Percentiles rank a stretch among this genome's conserved stretches.
These are phyloP conservation scores for Pelecanus crispus DNA, from an alignment of 2,113 vertebrate species.

Conservation along the genomic window DNA sequence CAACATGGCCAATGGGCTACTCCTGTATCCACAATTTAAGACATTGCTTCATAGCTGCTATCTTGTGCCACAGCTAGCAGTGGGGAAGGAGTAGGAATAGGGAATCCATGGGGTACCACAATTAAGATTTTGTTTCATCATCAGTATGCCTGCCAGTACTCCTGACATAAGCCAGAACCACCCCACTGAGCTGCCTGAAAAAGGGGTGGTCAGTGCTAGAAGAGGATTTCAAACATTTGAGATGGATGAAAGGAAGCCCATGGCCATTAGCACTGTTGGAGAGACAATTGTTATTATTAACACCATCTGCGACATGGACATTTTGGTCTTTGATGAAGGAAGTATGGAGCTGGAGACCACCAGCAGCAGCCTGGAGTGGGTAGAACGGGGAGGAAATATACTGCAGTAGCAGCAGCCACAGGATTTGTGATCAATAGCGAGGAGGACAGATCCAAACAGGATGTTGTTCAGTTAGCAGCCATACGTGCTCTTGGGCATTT, in stretches of 20 bases:
- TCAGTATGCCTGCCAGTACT: not conserved
- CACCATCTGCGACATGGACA: slow-evolving; percentile 39
- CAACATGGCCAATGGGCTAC: not conserved
- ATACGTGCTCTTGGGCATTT: not conserved
- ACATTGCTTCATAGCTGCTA: not conserved
- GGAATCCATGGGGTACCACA: not conserved
- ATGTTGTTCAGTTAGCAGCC: not conserved
- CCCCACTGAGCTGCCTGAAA: not conserved
- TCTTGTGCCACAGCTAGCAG: not conserved
- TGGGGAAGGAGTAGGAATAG: not conserved
- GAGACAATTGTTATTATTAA: slow-evolving; percentile 47
- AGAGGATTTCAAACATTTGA: slow-evolving; percentile 19
- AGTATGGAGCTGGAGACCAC: slow-evolving; percentile 32
- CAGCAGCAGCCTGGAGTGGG: slow-evolving; percentile 36
- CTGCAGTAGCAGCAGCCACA: slow-evolving; percentile 31
- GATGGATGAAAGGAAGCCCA: slow-evolving; percentile 46
- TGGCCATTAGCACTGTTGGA: slow-evolving; percentile 47
- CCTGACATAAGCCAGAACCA: not conserved
- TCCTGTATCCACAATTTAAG: not conserved
- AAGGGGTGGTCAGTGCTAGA: not conserved
- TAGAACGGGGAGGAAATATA: not conserved
- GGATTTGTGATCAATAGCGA: not conserved
- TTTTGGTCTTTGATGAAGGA: slow-evolving; percentile 11
- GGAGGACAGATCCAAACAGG: not conserved
- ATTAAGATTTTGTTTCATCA: not conserved